Evolutionary conservation across 1,140 invertebrate genomes (phyloP).

Genomic region (Drosophila eugracilis): DNA sequence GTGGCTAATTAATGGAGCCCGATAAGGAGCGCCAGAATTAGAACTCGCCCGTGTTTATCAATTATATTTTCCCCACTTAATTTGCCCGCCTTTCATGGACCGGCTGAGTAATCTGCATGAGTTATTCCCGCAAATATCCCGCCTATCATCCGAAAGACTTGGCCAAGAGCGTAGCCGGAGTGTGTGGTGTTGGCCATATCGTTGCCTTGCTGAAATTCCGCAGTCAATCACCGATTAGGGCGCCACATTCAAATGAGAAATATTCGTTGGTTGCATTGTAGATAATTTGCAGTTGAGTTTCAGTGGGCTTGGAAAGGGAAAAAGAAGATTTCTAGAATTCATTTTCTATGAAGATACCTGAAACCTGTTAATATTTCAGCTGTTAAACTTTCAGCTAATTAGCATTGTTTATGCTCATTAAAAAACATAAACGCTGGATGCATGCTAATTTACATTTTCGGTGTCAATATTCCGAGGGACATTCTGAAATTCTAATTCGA

Average conservation of each 20-base stretch:
- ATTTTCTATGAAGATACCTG: too few species aligned
- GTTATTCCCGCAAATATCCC: constrained; percentile 73
- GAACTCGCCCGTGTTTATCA: constrained; percentile 73
- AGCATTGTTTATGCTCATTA: constrained; percentile 31
- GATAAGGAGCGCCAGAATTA: constrained; percentile 73
- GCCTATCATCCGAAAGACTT: constrained; percentile 44
- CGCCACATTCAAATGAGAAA: constrained; percentile 47
- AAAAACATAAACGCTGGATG: constrained; percentile 26
- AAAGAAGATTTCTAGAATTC: too few species aligned
- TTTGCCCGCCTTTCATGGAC: constrained; percentile 65
- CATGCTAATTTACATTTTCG: constrained; percentile 35
- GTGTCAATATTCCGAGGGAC: constrained; percentile 22
- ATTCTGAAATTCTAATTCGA: constrained; percentile 74
- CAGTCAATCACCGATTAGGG: constrained; percentile 49
- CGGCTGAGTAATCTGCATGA: constrained; percentile 71
- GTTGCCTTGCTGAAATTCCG: constrained; percentile 32
- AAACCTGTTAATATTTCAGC: not conserved
- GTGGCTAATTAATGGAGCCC: constrained; percentile 71
- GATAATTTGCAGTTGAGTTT: constrained; percentile 19
- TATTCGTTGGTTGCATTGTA: constrained; percentile 36
- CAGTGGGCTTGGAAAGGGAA: not conserved
- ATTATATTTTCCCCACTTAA: constrained; percentile 79
- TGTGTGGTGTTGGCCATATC: constrained; percentile 43
- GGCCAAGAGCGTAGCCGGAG: constrained; percentile 25
- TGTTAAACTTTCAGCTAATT: constrained; percentile 6